Base-by-base conservation (phyloP, 2,113 vertebrate species). In the Pangasianodon hypophthalmus region DNA sequence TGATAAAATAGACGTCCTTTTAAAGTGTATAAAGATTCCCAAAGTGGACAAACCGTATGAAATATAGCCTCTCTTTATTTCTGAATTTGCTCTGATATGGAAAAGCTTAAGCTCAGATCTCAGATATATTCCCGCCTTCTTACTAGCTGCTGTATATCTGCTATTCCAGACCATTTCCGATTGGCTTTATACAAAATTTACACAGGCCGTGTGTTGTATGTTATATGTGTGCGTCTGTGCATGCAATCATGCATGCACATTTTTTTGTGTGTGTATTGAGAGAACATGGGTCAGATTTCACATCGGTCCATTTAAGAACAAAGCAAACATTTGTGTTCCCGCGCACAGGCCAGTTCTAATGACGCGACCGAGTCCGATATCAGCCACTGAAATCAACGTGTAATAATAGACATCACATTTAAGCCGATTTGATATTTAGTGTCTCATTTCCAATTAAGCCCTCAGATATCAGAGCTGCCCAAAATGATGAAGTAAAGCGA, bases 291-390 rank as follows among this genome's bases (percentile, higher is more conserved):
- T 85, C 84, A 85, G 82, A n/a, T n/a, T 80, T 87, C 75, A 88
- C 89, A 90, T 92, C 93, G 88, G 89, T 92, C 87, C 90, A 92
- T 90, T 90, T 60, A 16, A 60, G 90, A 94, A 94, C 94, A 95
- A 95, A 95, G 93, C 89, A 92, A 91, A 92, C 37, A 80, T 92
- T 92, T 94, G 93, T 93, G 91, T 87, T 93, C 91, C 90, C 80
- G 88, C 73, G 87, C 92, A 93, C 93, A 94, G 91, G 93, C 94
- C 90, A 93, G 92, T 88, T 81, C 90, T 87, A 89, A 92, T 92
- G 90, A 92, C 91, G 89, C 50, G 56, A 88, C 87, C 50, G n/a
- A 87, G 73, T 44, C 90, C 56, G 82, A 77, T 90, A 92, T 90
- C 92, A 91, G 88, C 84, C 86, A 69, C 82, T 84, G 90, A 91